phyloP scores from a whole-genome alignment of 2,888 invertebrate species.

The Capitulum mitella region DNA sequence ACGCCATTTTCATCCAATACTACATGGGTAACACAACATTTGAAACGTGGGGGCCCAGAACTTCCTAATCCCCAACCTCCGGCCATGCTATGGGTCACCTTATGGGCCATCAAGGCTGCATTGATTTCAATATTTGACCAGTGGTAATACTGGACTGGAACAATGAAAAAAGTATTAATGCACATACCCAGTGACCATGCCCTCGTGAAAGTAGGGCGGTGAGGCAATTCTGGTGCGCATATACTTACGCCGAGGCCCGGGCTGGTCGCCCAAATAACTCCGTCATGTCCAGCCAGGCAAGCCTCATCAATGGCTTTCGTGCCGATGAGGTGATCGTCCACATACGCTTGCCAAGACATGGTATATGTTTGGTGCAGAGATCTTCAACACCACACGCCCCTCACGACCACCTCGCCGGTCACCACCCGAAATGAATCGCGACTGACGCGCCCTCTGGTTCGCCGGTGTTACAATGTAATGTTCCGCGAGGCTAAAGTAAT shows the following conservation, averaged over 20 bases:
- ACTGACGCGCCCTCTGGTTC: constrained; percentile 6
- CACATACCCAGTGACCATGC: background rate
- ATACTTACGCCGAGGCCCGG: constrained; percentile 85
- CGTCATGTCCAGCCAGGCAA: constrained; percentile 89
- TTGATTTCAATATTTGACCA: too few species aligned
- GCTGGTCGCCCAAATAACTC: constrained; percentile 90
- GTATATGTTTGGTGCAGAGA: constrained; percentile 42
- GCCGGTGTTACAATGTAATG: background rate
- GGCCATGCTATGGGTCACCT: too few species aligned
- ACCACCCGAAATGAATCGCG: constrained; percentile 18
- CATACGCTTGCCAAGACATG: constrained; percentile 98
- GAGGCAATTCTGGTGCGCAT: background rate
- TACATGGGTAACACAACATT: too few species aligned
- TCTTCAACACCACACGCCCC: background rate
- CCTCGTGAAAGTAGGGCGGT: background rate
- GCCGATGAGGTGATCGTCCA: constrained; percentile 92
- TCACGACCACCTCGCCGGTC: background rate
- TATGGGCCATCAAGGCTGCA: too few species aligned
- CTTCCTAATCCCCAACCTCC: too few species aligned
- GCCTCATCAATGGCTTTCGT: constrained; percentile 91
- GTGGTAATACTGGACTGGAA: too few species aligned
- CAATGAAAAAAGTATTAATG: too few species aligned
- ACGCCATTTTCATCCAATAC: too few species aligned
- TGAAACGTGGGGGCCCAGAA: too few species aligned
- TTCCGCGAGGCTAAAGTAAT: background rate